Base-by-base conservation (phyloP, 2,888 invertebrate genomes). In the Chaitophorus viminalis region DNA sequence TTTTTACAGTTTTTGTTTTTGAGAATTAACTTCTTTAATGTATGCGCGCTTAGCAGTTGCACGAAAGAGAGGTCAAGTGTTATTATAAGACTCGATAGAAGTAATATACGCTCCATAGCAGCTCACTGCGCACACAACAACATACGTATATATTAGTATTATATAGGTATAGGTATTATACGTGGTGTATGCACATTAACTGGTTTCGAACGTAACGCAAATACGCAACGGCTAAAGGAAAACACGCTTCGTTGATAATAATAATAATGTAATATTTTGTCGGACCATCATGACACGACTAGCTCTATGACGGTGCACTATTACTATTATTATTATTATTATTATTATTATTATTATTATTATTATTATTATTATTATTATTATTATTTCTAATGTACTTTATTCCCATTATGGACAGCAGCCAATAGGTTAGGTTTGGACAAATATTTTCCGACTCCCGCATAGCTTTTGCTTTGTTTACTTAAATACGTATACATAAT, bases 201-300 rank as follows among this genome's bases (percentile, higher is more conserved):
- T 29, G 72, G 70, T 86, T 72, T 79, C 79, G 79, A 87, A 79
- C 70, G 86, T 79, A 72, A 87, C 79, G 79, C 86, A 87, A 87
- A 87, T 87, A 87, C 52, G n/a, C 60, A 68, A 46, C 68, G 36
- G 82, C 39, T 29, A 33, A 70, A 86, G 79, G 72, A 86, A 78
- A 86, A 86, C 72, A 78, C 74, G 60, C 3, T 14, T 29, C 86
- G 86, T 25, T 29, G 18, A 18, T 74, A 54, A 84, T 86, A 72
- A 87, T 79, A 79, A 68, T 68, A 68, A 68, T 68, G 29, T 68
- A 68, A 60, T 87, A 79, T 87, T 86, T 87, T 39, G 74, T 79
- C 79, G 60, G 65, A 31, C 72, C 46, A 25, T 78, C 39, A 54
- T 70, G 68, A 68, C 14, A 76, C 77, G 25, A 52, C 33, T 65